Conservation (phyloP, 2,888 invertebrate species). For the Physocephala rufipes region DNA sequence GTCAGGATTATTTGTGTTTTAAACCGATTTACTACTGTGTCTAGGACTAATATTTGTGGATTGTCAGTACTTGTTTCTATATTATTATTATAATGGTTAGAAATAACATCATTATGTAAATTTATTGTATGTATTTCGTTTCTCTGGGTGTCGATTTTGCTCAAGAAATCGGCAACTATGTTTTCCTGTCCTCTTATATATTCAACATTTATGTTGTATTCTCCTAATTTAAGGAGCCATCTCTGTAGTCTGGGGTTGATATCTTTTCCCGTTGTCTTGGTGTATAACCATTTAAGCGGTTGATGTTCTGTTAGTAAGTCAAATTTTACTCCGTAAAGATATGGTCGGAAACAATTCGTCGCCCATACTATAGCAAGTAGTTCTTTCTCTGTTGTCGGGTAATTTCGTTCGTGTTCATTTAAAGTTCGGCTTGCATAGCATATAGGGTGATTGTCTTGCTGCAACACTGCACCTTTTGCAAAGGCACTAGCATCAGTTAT, state of each 20-base stretch:
- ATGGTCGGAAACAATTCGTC: constrained; percentile 35
- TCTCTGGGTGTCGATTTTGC: neutral
- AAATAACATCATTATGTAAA: no score
- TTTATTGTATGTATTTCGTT: constrained; percentile 5
- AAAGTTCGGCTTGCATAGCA: constrained; percentile 37
- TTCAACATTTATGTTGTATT: constrained; percentile 1
- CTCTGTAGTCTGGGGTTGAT: constrained; percentile 1
- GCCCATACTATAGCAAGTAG: constrained; percentile 36
- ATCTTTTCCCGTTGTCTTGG: neutral
- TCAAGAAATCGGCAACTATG: neutral
- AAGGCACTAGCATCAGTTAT: constrained; percentile 41
- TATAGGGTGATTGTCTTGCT: constrained; percentile 31
- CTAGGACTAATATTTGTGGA: neutral
- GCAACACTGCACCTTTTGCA: constrained; percentile 38
- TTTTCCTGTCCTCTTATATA: constrained; percentile 17
- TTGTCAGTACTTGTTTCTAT: neutral
- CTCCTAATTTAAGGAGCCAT: neutral
- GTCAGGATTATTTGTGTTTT: neutral
- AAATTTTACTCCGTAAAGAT: constrained; percentile 34
- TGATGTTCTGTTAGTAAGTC: constrained; percentile 37
- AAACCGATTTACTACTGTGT: neutral
- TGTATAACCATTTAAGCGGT: constrained; percentile 35
- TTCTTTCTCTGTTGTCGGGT: constrained; percentile 37
- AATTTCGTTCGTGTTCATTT: constrained; percentile 39
- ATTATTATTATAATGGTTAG: neutral